These are phyloP conservation scores for Zophobas atratus DNA, from an alignment of 1,140 invertebrate genomes.

Conservation along the genomic window DNA sequence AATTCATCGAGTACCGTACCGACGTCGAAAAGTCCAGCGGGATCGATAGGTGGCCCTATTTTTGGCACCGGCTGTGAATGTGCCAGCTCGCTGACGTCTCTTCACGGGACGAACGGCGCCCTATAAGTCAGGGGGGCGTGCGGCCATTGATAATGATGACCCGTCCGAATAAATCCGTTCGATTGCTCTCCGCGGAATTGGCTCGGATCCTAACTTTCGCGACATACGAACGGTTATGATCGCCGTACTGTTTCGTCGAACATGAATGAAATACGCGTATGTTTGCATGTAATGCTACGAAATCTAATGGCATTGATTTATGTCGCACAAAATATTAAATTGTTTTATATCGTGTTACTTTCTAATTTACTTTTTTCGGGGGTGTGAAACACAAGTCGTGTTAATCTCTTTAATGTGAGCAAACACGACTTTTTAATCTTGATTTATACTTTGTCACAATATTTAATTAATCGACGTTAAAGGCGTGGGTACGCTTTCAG, in stretches of 20 bases:
- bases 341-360: slow-evolving; percentile 26
- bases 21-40: neutral
- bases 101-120: slow-evolving; percentile 9
- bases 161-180: neutral
- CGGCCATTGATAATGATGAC: neutral
- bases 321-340: slow-evolving; percentile 20
- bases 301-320: slow-evolving; percentile 19
- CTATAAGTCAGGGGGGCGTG: neutral
- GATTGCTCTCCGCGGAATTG: neutral
- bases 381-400: slow-evolving; percentile 22
- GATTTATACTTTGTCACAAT: slow-evolving; percentile 6
- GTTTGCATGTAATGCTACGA: neutral
- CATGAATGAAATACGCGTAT: neutral
- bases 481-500: slow-evolving; percentile 1
- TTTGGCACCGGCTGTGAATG: neutral
- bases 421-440: slow-evolving; percentile 13
- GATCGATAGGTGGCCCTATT: slow-evolving; percentile 13
- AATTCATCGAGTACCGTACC: neutral
- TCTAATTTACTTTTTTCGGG: slow-evolving; percentile 20
- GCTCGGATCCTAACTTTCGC: slow-evolving; percentile 1
- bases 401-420: slow-evolving; percentile 20
- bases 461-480: slow-evolving; percentile 11
- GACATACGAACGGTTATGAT: slow-evolving; percentile 13
- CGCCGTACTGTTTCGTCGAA: neutral
- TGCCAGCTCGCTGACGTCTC: too few species aligned